A percentile compares a stretch with the other conserved stretches of the same genome.
phyloP scores from a whole-genome alignment of 2,113 vertebrate species.

The Cervus canadensis region DNA sequence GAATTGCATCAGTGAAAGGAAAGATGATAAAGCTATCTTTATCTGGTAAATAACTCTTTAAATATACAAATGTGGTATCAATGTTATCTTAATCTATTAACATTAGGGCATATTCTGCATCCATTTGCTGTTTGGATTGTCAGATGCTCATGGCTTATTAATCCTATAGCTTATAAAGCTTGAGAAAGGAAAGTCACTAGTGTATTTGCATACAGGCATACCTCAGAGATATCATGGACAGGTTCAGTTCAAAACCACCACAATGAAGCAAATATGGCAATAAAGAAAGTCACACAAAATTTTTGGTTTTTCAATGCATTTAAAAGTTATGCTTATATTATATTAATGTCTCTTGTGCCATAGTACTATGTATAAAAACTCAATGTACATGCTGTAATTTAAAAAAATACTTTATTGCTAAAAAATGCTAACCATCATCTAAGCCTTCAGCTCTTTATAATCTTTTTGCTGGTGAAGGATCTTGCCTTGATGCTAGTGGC shows the following conservation, averaged over 20 bases:
- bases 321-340: not conserved
- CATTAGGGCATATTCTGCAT: not conserved
- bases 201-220: conserved; percentile 36
- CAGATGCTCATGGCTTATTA: conserved; percentile 55
- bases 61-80: conserved; percentile 31
- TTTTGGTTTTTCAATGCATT: not conserved
- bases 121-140: conserved; percentile 20
- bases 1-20: not conserved
- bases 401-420: not conserved
- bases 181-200: conserved; percentile 39
- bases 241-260: not conserved
- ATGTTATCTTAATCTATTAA: not conserved
- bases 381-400: not conserved
- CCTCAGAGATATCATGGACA: not conserved
- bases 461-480: not conserved
- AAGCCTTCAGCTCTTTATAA: not conserved
- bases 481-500: not conserved
- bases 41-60: not conserved
- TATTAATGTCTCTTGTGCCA: not conserved
- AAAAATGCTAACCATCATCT: not conserved
- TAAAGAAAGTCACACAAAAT: not conserved
- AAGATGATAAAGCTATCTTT: conserved; percentile 12
- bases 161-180: conserved; percentile 37
- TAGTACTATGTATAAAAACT: not conserved
- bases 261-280: not conserved